A percentile compares a stretch with the other conserved stretches of the same genome.
Evolutionary conservation across 2,888 invertebrate genomes (phyloP).

Genomic region (Ametastegia equiseti): DNA sequence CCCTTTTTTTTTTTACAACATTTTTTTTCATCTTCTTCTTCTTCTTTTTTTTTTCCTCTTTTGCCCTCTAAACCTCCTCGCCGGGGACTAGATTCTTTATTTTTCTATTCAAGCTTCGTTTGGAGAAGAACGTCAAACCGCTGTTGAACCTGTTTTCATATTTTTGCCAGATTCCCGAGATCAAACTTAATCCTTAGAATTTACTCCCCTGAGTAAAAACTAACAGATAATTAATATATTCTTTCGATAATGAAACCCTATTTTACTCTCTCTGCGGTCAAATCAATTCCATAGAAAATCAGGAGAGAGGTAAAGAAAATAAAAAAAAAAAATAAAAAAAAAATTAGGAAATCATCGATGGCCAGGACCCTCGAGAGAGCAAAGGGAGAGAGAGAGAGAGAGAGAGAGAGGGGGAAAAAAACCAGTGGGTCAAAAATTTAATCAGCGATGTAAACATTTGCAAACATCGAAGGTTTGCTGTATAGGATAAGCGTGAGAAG

Average conservation of each 20-base stretch:
- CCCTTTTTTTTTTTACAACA: not conserved
- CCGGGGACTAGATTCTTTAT: no score
- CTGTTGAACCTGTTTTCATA: no score
- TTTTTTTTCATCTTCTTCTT: no score
- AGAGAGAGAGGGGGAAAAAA: no score
- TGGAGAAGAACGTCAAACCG: no score
- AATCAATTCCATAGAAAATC: not conserved
- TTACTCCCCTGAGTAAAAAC: not conserved
- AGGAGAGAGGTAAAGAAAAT: not conserved
- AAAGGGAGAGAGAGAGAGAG: no score
- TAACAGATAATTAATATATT: not conserved
- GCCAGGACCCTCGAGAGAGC: not conserved
- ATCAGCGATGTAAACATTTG: constrained; percentile 24
- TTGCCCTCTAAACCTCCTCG: no score
- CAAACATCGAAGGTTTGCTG: not conserved
- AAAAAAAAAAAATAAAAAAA: not conserved
- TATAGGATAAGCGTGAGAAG: no score
- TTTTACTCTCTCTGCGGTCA: not conserved
- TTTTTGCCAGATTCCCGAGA: no score
- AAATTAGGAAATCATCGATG: not conserved
- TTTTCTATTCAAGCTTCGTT: no score
- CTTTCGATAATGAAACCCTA: constrained; percentile 16
- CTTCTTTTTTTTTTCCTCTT: no score
- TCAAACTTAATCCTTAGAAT: no score
- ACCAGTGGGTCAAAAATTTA: constrained; percentile 17